These are phyloP conservation scores for Neoscelio sp. DNA, from an alignment of 2,888 invertebrate species.

Conservation along the genomic window DNA sequence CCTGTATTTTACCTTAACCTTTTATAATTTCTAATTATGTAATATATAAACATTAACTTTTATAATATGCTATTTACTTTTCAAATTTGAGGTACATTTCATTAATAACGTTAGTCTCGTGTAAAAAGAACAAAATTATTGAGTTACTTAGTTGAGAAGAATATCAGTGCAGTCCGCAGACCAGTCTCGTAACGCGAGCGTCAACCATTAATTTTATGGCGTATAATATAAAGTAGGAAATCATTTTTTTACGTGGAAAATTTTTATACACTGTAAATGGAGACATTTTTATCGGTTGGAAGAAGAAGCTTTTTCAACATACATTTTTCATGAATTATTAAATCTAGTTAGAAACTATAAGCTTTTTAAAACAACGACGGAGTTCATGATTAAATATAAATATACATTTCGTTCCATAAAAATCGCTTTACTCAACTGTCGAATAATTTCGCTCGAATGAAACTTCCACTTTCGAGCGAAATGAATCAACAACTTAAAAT, in stretches of 20 bases:
- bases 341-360: no score
- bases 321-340: slow-evolving; percentile 25
- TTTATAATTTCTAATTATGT: no score
- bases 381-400: no score
- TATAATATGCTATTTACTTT: not conserved
- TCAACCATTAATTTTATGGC: slow-evolving; percentile 25
- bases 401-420: no score
- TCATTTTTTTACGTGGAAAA: slow-evolving; percentile 37
- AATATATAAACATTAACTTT: slow-evolving; percentile 6
- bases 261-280: slow-evolving; percentile 29
- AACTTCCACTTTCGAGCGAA: slow-evolving; percentile 21
- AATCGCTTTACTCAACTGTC: no score
- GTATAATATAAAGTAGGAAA: slow-evolving; percentile 27
- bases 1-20: no score
- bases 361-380: no score
- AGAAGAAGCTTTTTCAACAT: not conserved
- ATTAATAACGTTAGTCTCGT: slow-evolving; percentile 6
- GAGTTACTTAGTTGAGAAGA: slow-evolving; percentile 4
- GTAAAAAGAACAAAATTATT: slow-evolving; percentile 7
- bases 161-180: slow-evolving; percentile 12
- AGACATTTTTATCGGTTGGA: slow-evolving; percentile 10
- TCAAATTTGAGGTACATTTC: not conserved
- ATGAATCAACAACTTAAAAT: no score
- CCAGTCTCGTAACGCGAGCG: slow-evolving; percentile 27
- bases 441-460: no score